Percentiles rank a stretch among this genome's conserved stretches.
Conservation (phyloP, 2,888 invertebrate genomes). For the Nycteola revayana region DNA sequence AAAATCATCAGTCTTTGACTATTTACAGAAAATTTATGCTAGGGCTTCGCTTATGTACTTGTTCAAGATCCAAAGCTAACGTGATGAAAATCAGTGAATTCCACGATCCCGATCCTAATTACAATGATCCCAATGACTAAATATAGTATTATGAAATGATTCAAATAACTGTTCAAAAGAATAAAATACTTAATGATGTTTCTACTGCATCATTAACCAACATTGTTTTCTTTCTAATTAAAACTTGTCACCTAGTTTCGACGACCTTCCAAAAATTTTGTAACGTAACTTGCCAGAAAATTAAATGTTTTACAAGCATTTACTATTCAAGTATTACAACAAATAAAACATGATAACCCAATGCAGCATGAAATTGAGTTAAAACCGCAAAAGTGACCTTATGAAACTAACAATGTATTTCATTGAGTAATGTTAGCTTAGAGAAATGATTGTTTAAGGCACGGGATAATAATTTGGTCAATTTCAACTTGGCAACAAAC, state of each 20-base stretch:
- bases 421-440: background rate
- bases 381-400: conserved; percentile 30
- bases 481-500: background rate
- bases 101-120: too few relatives aligned
- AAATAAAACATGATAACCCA: conserved; percentile 34
- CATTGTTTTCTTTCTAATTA: conserved; percentile 21
- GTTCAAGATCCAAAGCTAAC: too few relatives aligned
- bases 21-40: too few relatives aligned
- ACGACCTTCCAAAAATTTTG: conserved; percentile 38
- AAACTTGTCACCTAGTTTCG: conserved; percentile 23
- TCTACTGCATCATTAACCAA: too few relatives aligned
- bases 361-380: conserved; percentile 46
- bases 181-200: too few relatives aligned
- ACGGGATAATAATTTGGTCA: background rate
- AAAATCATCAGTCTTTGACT: too few relatives aligned
- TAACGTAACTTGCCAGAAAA: conserved; percentile 41
- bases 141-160: too few relatives aligned
- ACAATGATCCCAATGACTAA: too few relatives aligned
- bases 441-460: background rate
- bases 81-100: too few relatives aligned
- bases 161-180: too few relatives aligned
- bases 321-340: conserved; percentile 28
- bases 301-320: conserved; percentile 37
- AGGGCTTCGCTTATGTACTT: too few relatives aligned
- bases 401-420: conserved; percentile 20